Base-by-base conservation (phyloP, 1,140 invertebrate species). In the Nymphalis io region DNA sequence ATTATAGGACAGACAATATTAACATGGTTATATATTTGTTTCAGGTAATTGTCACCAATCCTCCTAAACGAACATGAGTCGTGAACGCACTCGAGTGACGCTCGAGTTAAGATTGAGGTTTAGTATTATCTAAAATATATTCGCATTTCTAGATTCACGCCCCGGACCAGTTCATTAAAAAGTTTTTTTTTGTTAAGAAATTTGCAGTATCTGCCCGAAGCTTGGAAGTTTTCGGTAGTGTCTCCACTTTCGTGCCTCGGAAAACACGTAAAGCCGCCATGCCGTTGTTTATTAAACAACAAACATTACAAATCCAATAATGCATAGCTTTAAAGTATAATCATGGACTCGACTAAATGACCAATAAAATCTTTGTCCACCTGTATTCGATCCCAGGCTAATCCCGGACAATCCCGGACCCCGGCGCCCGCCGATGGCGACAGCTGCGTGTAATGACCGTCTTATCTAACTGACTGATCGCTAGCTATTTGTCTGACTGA, bases 401-500 rank as follows among this genome's bases (percentile, higher is more conserved):
- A 72, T 64, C 66, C 59, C 62, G 53, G 62, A 23, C 16, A 63
- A 53, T 60, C 64, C 68, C 57, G 68, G 60, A 64, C 61, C 63
- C 71, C 70, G 16, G 55, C 33, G 20, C 55, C 42, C 16, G 21
- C 10, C 48, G 16, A 39, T 42, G 64, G 65, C 68, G 74, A 75
- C 83, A 81, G 80, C 79, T 83, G 80, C 58, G 72, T 62, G 60
- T 74, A 74, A 83, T 60, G 74, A 76, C 64, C 51, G 60, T 66
- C 70, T 70, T 79, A 73, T 81, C 73, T 68, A 60, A 53, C 62
- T 75, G 69, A 78, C 57, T 72, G 74, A 82, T 85, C 68, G 74
- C 60, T 46, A 23, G 58, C 66, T 66, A 84, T 85, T 85, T 82
- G 81, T 83, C 73, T 75, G 16, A 72, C 71, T 77, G 74, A 75